A percentile compares a stretch with the other conserved stretches of the same genome.
phyloP scores from a whole-genome alignment of 2,888 invertebrate species.

The Hirtodrosophila confusa region DNA sequence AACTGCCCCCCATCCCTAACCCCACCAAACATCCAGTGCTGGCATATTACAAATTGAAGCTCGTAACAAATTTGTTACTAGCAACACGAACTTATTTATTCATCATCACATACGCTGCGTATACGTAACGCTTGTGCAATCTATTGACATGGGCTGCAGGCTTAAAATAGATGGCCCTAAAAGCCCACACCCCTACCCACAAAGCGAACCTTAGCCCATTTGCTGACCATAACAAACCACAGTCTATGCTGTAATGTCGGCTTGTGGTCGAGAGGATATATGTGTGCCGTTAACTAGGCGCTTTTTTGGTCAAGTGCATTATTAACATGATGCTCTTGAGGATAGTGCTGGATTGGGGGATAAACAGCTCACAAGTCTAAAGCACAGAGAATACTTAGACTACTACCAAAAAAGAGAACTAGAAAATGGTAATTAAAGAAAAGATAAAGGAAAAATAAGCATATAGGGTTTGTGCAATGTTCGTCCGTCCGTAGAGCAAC shows the following conservation, averaged over 20 bases:
- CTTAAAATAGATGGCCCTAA: constrained; percentile 46
- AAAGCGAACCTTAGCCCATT: constrained; percentile 6
- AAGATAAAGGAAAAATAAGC: too few species aligned
- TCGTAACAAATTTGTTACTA: constrained; percentile 52
- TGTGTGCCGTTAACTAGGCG: constrained; percentile 25
- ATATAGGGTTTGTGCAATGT: too few species aligned
- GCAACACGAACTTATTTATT: constrained; percentile 12
- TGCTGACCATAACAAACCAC: constrained; percentile 31
- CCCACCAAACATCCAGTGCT: constrained; percentile 5
- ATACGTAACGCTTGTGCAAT: constrained; percentile 53
- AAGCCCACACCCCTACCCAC: background rate
- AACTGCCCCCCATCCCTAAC: background rate
- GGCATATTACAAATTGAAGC: constrained; percentile 57
- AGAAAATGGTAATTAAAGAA: too few species aligned
- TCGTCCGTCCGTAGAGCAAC: too few species aligned
- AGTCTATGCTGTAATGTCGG: constrained; percentile 23
- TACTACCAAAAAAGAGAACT: too few species aligned
- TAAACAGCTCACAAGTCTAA: too few species aligned
- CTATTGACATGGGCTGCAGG: constrained; percentile 45
- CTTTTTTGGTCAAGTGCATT: constrained; percentile 38
- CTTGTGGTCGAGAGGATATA: constrained; percentile 37
- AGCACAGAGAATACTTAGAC: too few species aligned
- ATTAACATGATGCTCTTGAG: constrained; percentile 10
- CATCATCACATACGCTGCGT: constrained; percentile 35
- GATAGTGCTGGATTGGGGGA: too few species aligned